Conservation (phyloP, 2,888 invertebrate species). For the Toxonevra muliebris region DNA sequence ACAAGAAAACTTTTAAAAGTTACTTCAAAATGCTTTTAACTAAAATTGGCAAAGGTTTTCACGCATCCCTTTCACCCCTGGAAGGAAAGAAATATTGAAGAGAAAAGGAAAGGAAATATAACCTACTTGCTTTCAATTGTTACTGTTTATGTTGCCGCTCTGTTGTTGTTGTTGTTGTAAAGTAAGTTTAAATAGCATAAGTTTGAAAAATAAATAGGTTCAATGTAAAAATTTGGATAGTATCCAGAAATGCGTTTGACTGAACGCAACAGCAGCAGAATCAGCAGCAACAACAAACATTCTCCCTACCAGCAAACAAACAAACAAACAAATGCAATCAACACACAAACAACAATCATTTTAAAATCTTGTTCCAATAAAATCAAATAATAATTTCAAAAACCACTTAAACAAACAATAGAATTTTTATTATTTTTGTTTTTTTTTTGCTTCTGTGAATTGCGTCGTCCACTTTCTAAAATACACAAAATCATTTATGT, state of each 20-base stretch:
- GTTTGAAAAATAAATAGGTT: slow-evolving; percentile 15
- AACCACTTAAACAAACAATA: too few species aligned
- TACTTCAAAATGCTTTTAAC: slow-evolving; percentile 56
- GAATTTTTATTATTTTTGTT: too few species aligned
- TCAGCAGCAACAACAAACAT: slow-evolving; percentile 17
- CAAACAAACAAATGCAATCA: slow-evolving; percentile 24
- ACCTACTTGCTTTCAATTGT: slow-evolving; percentile 26
- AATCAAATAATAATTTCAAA: background rate
- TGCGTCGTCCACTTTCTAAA: too few species aligned
- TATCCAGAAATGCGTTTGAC: slow-evolving; percentile 25
- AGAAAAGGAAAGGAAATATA: too few species aligned
- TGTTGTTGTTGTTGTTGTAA: slow-evolving; percentile 4
- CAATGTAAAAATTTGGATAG: slow-evolving; percentile 24
- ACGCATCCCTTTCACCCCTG: too few species aligned
- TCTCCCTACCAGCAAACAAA: slow-evolving; percentile 19
- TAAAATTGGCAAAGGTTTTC: slow-evolving; percentile 53
- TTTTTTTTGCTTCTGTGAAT: too few species aligned
- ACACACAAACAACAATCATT: background rate
- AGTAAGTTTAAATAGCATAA: background rate
- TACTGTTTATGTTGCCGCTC: background rate
- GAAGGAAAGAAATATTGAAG: too few species aligned
- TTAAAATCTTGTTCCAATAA: background rate
- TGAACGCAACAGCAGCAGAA: slow-evolving; percentile 15
- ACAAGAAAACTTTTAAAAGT: slow-evolving; percentile 44
- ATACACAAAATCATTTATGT: too few species aligned